phyloP scores from a whole-genome alignment of 2,797 vertebrate genomes.

The Manis pentadactyla region DNA sequence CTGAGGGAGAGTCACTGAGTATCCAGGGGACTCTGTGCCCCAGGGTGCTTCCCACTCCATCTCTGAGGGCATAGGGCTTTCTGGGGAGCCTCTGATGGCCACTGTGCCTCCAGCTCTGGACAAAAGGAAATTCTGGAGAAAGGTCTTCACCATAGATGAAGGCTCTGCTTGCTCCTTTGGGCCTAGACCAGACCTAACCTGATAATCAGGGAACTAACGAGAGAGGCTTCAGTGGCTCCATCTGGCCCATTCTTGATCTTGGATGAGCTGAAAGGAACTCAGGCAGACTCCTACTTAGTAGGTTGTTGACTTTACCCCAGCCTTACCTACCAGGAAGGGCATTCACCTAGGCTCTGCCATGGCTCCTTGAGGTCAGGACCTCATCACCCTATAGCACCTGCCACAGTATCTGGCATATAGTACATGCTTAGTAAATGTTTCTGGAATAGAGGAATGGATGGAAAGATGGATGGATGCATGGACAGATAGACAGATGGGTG shows the following conservation, averaged over 20 bases:
- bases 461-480: not conserved
- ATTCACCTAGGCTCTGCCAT: not conserved
- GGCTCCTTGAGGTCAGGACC: not conserved
- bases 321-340: no score
- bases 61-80: not conserved
- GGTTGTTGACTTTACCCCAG: not conserved
- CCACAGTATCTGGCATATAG: not conserved
- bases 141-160: not conserved
- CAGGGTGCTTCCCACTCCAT: not conserved
- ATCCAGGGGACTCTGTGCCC: not conserved
- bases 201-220: not conserved
- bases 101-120: not conserved
- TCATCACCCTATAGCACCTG: not conserved
- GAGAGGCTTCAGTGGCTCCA: not conserved
- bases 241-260: not conserved
- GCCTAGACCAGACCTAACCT: not conserved
- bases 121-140: not conserved
- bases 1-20: not conserved
- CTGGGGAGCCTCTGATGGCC: not conserved
- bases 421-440: constrained; percentile 16
- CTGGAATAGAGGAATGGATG: not conserved
- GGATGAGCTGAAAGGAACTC: not conserved
- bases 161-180: not conserved
- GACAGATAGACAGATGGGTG: not conserved
- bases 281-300: not conserved